phyloP scores from a whole-genome alignment of 92 coral and sea anemone genomes.

The Porites evermanni region DNA sequence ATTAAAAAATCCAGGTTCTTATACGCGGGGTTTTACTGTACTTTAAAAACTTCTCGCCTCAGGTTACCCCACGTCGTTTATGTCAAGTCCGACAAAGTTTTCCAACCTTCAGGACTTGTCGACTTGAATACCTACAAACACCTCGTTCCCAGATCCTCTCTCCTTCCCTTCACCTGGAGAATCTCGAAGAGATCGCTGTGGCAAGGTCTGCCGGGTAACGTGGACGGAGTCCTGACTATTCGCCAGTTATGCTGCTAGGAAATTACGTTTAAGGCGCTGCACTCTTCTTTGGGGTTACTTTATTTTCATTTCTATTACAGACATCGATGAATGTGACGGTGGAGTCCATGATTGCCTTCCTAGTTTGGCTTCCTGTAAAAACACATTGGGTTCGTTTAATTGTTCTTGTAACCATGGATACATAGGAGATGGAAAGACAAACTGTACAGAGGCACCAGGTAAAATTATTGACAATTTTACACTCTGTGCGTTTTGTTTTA shows the following conservation, averaged over 20 bases:
- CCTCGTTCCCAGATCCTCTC: too few species aligned
- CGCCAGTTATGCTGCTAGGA: not conserved
- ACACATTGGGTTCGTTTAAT: not conserved
- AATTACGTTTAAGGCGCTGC: not conserved
- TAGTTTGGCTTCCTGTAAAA: not conserved
- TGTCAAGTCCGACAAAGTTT: too few species aligned
- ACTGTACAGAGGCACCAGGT: not conserved
- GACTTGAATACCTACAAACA: too few species aligned
- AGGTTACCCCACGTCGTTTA: too few species aligned
- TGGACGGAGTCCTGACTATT: too few species aligned
- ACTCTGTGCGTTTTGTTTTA: not conserved
- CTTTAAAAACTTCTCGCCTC: too few species aligned
- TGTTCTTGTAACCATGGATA: slow-evolving; percentile 18
- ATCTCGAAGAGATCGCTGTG: too few species aligned
- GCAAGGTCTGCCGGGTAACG: too few species aligned
- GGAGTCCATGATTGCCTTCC: not conserved
- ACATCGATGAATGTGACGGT: not conserved
- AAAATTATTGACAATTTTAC: not conserved
- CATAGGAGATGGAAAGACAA: slow-evolving; percentile 9
- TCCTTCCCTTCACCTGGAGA: too few species aligned
- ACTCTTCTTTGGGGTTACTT: not conserved
- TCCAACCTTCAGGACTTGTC: too few species aligned
- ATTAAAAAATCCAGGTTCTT: too few species aligned
- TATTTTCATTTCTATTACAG: not conserved
- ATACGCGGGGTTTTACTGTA: too few species aligned